Base-by-base conservation (phyloP, 2,888 invertebrate genomes). In the Rosalia funebris region DNA sequence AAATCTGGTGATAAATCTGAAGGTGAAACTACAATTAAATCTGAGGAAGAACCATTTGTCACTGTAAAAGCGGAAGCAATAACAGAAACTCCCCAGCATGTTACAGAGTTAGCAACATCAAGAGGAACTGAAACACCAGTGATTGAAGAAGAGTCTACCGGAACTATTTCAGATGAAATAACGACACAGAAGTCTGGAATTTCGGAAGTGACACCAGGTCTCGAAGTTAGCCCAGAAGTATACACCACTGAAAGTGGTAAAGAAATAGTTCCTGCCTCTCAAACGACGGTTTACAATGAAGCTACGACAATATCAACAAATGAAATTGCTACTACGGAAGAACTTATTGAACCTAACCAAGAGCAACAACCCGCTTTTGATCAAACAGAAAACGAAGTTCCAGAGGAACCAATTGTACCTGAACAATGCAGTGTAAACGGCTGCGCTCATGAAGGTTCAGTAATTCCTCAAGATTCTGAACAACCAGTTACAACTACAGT, bases 371-470 rank as follows among this genome's bases (percentile, higher is more conserved):
- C 66, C n/a, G 52, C 9, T 25, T 17, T 37, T 36, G 60, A 54
- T 10, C 41, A 31, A 16, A 39, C 32, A 11, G 36, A 46, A 45
- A 14, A 53, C 32, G 52, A 61, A 41, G 53, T 48, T n/a, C 11
- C 41, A 2, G 56, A 41, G 34, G 32, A 19, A n/a, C 47, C 52
- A 5, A 62, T 60, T 36, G 14, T 62, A 20, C 52, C 63, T 10
- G 59, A 57, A 44, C 46, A 66, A 12, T 66, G 68, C 57, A 63
- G 42, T 3, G 46, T 41, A 50, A 57, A 67, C 36, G 60, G 60
- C 42, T 69, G 69, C 34, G 57, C 31, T 32, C 15, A 39, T 44
- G 60, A 34, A 34, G 2, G 10, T 34, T n/a, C 34, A 25, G 7
- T 3, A 5, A 7, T 25, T 25, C 25, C 25, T 25, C 25, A 3